Evolutionary conservation across 1,140 invertebrate genomes (phyloP).

Genomic region (Danaus plexippus): DNA sequence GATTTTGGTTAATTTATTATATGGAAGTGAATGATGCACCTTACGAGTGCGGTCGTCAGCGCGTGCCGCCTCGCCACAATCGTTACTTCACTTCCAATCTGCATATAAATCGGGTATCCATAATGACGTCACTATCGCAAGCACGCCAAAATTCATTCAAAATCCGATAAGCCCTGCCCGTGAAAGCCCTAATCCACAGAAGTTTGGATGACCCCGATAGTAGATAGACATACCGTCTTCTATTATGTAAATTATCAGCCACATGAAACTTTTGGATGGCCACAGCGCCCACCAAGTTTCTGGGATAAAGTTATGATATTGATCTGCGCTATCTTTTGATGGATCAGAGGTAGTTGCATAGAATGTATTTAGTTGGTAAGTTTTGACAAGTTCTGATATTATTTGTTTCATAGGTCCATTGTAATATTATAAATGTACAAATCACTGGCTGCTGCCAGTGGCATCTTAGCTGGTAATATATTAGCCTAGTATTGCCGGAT

Average conservation of each 20-base stretch:
- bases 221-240: constrained; percentile 62
- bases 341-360: constrained; percentile 24
- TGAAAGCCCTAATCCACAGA: constrained; percentile 64
- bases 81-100: constrained; percentile 58
- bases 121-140: constrained; percentile 64
- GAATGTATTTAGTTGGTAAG: constrained; percentile 15
- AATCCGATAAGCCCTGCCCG: constrained; percentile 63
- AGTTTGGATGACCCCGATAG: constrained; percentile 64
- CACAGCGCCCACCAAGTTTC: constrained; percentile 56
- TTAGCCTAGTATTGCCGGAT: too few species aligned
- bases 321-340: constrained; percentile 47
- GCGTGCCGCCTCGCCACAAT: constrained; percentile 30
- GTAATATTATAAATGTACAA: background rate
- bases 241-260: constrained; percentile 67
- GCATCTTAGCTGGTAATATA: too few species aligned
- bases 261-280: constrained; percentile 59
- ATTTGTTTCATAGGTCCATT: constrained; percentile 17
- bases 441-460: too few species aligned
- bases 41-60: constrained; percentile 27
- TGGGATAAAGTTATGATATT: constrained; percentile 56
- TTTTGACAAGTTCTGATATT: constrained; percentile 18
- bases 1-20: constrained; percentile 20
- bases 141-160: constrained; percentile 64
- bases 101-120: constrained; percentile 70
- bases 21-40: constrained; percentile 24